Base-by-base conservation (phyloP, 2,113 vertebrate species). In the Rhabdomys dilectus region DNA sequence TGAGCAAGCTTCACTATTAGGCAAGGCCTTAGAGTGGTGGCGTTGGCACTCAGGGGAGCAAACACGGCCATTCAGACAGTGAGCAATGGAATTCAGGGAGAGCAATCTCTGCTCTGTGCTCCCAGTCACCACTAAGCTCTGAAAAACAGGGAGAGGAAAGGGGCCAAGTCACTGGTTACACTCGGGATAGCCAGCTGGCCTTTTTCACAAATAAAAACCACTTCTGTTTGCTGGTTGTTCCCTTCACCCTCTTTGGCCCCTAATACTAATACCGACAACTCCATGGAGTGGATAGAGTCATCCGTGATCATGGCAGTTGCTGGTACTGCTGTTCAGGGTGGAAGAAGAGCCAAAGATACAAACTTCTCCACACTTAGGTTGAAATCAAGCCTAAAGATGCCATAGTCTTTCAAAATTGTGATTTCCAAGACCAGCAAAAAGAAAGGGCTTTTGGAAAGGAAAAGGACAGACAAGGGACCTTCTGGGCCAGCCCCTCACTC, bases 161-260 rank as follows among this genome's bases (percentile, higher is more conserved):
- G 39, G n/a, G 96, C 97, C 97, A 97, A 91, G 82, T 82, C 86
- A 58, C 95, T 94, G 95, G 94, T 68, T 94, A 70, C 73, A 53
- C 77, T 82, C 48, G 4, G 95, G 91, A 62, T 68, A 31, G 97
- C 94, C 97, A 97, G 96, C 85, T 95, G 94, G 95, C 95, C 88
- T 66, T 80, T 95, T 91, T 96, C 78, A 88, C 92, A 88, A 84
- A 82, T 87, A 78, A 95, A 84, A 60, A 24, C 4, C 89, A 75
- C 89, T 89, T 95, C 94, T 88, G 42, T 73, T 26, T 13, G 42
- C 89, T 68, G 87, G 77, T 89, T 97, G 77, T 89, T 97, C 81
- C 45, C 89, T 78, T 62, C 1, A 39, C 42, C 91, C 84, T 76
- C 92, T 45, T 29, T 70, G 96, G 95, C 73, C 73, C 84, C 82